Conservation (phyloP, 2,888 invertebrate genomes). For the Apamea crenata region DNA sequence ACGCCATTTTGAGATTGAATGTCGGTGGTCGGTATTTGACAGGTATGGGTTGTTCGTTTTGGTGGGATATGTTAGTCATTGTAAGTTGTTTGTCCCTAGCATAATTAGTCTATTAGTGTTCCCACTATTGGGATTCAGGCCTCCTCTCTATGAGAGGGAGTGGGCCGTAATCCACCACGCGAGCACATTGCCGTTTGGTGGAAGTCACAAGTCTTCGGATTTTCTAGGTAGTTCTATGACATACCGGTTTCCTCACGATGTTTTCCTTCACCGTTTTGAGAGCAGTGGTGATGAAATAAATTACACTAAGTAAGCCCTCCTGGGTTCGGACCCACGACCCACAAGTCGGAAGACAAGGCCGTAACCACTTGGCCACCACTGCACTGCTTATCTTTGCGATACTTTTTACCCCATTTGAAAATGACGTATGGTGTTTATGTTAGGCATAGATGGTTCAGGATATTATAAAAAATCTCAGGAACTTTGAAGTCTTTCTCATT, state of each 20-base stretch:
- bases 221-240: not conserved
- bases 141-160: not conserved
- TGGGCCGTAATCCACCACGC: too few species aligned
- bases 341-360: too few species aligned
- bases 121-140: not conserved
- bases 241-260: not conserved
- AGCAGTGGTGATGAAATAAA: too few species aligned
- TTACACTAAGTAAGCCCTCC: not conserved
- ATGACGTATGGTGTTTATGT: not conserved
- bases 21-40: slow-evolving; percentile 23
- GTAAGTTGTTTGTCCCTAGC: not conserved
- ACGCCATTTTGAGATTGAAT: slow-evolving; percentile 51
- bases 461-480: too few species aligned
- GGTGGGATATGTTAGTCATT: not conserved
- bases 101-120: not conserved
- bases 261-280: not conserved
- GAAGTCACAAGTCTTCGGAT: not conserved
- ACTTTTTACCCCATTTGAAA: too few species aligned
- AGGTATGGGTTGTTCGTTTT: not conserved
- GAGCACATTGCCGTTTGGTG: not conserved
- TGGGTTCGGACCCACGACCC: not conserved
- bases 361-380: too few species aligned
- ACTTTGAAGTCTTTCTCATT: too few species aligned
- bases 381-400: too few species aligned
- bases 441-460: not conserved